Conservation (phyloP, 2,113 vertebrate genomes). For the Saimiri boliviensis region DNA sequence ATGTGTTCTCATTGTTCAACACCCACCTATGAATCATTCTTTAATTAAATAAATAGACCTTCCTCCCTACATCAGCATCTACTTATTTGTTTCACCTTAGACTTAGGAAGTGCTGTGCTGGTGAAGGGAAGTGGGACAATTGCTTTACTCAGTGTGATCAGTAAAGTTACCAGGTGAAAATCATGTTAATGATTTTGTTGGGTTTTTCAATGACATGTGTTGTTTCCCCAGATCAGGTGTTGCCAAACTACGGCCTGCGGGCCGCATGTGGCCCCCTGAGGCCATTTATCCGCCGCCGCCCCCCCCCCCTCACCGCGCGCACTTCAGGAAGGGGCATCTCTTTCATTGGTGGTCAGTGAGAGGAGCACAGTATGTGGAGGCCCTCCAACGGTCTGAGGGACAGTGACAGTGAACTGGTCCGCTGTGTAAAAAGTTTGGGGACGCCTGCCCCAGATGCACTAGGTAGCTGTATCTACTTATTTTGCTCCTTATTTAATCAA, state of each 20-base stretch:
- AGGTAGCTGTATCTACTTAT: background rate
- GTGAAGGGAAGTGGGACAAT: background rate
- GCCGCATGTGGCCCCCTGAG: too few species aligned
- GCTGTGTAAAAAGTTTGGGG: too few species aligned
- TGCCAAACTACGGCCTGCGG: too few species aligned
- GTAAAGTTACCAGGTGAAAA: background rate
- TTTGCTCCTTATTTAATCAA: background rate
- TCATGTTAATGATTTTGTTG: background rate
- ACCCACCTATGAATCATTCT: too few species aligned
- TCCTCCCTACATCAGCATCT: background rate
- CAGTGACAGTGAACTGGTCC: too few species aligned
- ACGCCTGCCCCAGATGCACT: background rate
- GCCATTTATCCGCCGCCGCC: too few species aligned
- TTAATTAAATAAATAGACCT: constrained; percentile 9
- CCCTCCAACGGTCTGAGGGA: too few species aligned
- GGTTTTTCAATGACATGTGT: background rate
- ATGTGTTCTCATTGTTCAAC: too few species aligned
- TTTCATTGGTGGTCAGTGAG: too few species aligned
- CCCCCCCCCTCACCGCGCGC: too few species aligned
- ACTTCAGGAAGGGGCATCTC: too few species aligned
- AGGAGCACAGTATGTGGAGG: too few species aligned
- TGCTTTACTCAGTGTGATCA: background rate
- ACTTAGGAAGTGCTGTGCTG: background rate
- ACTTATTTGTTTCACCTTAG: background rate
- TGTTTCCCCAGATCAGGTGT: background rate